Base-by-base conservation (phyloP, 2,888 invertebrate species). In the Melanostoma scalare region DNA sequence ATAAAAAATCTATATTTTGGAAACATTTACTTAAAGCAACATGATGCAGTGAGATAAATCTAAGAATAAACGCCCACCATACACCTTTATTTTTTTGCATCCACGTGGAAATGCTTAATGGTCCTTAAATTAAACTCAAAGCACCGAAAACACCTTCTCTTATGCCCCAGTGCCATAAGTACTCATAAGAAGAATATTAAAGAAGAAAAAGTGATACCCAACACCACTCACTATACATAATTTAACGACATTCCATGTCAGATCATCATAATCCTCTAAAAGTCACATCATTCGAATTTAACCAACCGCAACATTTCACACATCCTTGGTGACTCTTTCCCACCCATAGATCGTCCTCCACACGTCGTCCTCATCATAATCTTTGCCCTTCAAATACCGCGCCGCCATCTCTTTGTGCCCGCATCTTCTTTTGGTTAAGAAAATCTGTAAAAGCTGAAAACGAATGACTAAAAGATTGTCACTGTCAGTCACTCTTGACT, bases 121-220 rank as follows among this genome's bases (percentile, higher is more conserved):
- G 68, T 68, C 65, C 68, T 80, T 85, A 85, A 81, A 75, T 79
- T 71, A 85, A 72, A 85, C 73, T 71, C 58, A 68, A 75, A 81
- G 82, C 67, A 75, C 65, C 76, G 75, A 79, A 74, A 60, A 82
- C 77, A 75, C 67, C 71, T 84, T 71, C 56, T 56, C 58, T 68
- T 77, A 20, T 20, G 20, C 50, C 38, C 6, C 38, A 42, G 31
- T 42, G 46, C 20, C 10, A 60, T 42, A 38, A 50, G 42, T 10
- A 60, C 33, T 48, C 48, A 48, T 31, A 63, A 55, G 53, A 53
- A 58, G 67, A 85, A 87, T 20, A 20, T 20, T 20, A 20, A 20
- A 87, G 86, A 87, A 88, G 88, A 86, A 86, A 86, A 86, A 89
- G 20, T 20, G 20, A 35, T 0, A 88, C 88, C 87, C 88, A 89